Evolutionary conservation across 2,888 invertebrate species (phyloP), one percentile per base, ranked within the genome.

Genomic region (Acanthosepion pharaonis): DNA sequence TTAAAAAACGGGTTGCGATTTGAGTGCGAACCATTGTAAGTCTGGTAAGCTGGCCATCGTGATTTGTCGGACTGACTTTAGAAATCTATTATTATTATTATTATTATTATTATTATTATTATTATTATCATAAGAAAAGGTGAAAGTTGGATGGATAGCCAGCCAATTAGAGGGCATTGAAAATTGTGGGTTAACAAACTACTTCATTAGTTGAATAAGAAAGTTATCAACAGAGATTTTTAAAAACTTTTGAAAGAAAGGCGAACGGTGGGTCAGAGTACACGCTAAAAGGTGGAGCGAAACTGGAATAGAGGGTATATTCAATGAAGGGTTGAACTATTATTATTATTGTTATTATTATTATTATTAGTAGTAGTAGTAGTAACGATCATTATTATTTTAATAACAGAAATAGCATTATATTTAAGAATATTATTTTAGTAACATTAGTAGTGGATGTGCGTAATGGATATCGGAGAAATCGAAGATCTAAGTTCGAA

Each of bases 141-240:
- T 78, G 78, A 78, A 78, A n/a, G 11, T 33, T 78, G n/a, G 11
- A 33, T 33, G 78, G 78, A n/a, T 78, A 0, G 33, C 78, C 18
- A 3, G 78, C 78, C 78, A 78, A 78, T 78, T 78, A 78, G 78
- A 8, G n/a, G 33, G n/a, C 78, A 78, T 78, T 78, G 78, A 78
- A 78, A 78, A n/a, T 11, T n/a, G 18, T n/a, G 4, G n/a, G 11
- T 78, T 78, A 78, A 78, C 78, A 78, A 78, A 78, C 78, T 78
- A 78, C 78, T 78, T 78, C 78, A 78, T 78, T 78, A 78, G 78
- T 78, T 78, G n/a, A 78, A 78, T 78, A n/a, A n/a, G 78, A 78
- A 78, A n/a, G n/a, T 78, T 78, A 78, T 78, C n/a, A n/a, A 78
- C 33, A 2, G 78, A 78, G 78, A 78, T 78, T n/a, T 78, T 78